These are phyloP conservation scores for Ochropleura leucogaster DNA, from an alignment of 2,888 invertebrate genomes.

Conservation along the genomic window DNA sequence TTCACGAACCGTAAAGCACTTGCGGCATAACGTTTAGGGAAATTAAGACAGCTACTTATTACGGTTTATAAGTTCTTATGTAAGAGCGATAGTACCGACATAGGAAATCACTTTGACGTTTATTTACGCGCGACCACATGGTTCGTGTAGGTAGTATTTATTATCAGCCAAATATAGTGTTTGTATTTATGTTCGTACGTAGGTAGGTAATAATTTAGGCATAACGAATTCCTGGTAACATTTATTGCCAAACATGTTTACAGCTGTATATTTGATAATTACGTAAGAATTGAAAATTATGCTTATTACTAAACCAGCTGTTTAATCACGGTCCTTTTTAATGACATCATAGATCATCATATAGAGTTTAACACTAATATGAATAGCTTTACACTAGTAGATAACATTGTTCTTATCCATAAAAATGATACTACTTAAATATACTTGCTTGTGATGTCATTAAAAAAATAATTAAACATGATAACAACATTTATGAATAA, in stretches of 20 bases:
- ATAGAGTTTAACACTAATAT: background rate
- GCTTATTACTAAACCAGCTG: background rate
- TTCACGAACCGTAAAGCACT: background rate
- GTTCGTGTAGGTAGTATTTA: conserved; percentile 12
- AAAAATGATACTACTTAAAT: too few relatives aligned
- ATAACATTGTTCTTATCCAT: too few relatives aligned
- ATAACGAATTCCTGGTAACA: conserved; percentile 6
- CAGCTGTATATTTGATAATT: background rate
- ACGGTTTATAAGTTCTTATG: conserved; percentile 15
- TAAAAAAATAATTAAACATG: too few relatives aligned
- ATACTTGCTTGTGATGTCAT: too few relatives aligned
- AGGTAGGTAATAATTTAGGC: background rate
- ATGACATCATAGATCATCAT: too few relatives aligned
- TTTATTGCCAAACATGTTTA: background rate
- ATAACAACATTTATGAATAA: too few relatives aligned
- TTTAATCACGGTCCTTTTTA: background rate
- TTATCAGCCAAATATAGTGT: conserved; percentile 5
- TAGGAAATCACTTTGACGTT: conserved; percentile 30
- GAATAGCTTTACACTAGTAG: too few relatives aligned
- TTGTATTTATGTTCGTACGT: background rate
- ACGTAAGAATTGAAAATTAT: background rate
- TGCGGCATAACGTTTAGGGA: conserved; percentile 1
- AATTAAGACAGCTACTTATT: conserved; percentile 13
- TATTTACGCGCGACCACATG: conserved; percentile 14
- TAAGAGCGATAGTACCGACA: background rate